Evolutionary conservation across 2,113 vertebrate genomes (phyloP).

Genomic region (Siphamia tubifer): DNA sequence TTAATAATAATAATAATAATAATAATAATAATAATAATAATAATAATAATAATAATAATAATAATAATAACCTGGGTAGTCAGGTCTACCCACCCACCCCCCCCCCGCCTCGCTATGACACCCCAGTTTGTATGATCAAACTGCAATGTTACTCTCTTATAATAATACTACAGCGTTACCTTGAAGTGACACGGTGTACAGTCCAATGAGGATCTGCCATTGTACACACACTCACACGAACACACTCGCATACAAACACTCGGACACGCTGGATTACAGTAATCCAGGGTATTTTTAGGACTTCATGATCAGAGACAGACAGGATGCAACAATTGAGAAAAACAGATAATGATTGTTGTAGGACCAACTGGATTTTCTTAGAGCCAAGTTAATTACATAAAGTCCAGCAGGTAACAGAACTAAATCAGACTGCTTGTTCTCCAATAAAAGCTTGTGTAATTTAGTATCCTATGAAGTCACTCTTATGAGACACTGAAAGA

Average conservation of each 20-base stretch:
- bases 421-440: not conserved
- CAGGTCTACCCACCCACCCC: too few relatives aligned
- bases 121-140: too few relatives aligned
- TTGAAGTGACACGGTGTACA: not conserved
- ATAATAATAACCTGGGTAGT: too few relatives aligned
- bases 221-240: conserved; percentile 7
- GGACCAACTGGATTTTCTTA: conserved; percentile 33
- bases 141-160: not conserved
- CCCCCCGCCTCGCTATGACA: too few relatives aligned
- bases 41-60: too few relatives aligned
- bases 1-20: too few relatives aligned
- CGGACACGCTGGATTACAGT: conserved; percentile 58
- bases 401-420: not conserved
- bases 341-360: conserved; percentile 47
- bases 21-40: too few relatives aligned
- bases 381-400: conserved; percentile 15
- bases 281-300: conserved; percentile 69
- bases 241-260: conserved; percentile 15
- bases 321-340: conserved; percentile 44
- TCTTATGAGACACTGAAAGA: not conserved
- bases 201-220: not conserved
- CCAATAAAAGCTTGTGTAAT: not conserved
- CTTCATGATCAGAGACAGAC: conserved; percentile 43
- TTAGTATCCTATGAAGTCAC: not conserved
- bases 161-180: not conserved